Evolutionary conservation across 2,797 vertebrate species (phyloP), one percentile per base, ranked within the genome.

Genomic region (Spondyliosoma cantharus): DNA sequence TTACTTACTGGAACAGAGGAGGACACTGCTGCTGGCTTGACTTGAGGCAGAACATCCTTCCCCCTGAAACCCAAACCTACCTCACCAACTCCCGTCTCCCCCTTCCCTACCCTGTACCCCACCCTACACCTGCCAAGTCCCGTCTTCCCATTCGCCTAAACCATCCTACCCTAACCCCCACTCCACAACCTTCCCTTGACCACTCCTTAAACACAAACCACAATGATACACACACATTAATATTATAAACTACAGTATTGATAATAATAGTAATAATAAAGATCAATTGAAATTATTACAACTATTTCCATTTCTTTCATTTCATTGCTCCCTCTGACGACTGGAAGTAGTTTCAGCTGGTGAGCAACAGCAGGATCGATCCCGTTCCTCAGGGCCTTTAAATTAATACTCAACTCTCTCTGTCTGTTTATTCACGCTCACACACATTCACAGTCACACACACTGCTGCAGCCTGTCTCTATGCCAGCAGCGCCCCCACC

Each of bases 331-430:
- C 45, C n/a, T 76, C 16, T 43, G 65, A 62, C 11, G 48, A 62
- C n/a, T 62, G 14, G n/a, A 64, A 53, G 54, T 20, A 56, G 45
- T 25, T 53, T 52, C 19, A 24, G 56, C 24, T 29, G 63, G 67
- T 75, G 50, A 73, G 54, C 22, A 75, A 78, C 82, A 69, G 17
- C 48, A 43, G 24, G 69, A 68, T n/a, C 27, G 72, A 74, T 76
- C 32, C 43, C 52, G 29, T 65, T 83, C 67, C 71, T 74, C 20
- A 71, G 52, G 67, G 73, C 65, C 68, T 46, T 57, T 59, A 66
- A 85, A 90, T 67, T 76, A 68, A 90, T 81, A 87, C 76, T 86
- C 83, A 86, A 85, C 58, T 86, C 57, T 63, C 46, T 7, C 32
- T 37, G 32, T 37, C 32, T 37, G 8, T 37, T 9, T 20, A 29